Base-by-base conservation (phyloP, 2,888 invertebrate species). In the Limenitis arthemis region DNA sequence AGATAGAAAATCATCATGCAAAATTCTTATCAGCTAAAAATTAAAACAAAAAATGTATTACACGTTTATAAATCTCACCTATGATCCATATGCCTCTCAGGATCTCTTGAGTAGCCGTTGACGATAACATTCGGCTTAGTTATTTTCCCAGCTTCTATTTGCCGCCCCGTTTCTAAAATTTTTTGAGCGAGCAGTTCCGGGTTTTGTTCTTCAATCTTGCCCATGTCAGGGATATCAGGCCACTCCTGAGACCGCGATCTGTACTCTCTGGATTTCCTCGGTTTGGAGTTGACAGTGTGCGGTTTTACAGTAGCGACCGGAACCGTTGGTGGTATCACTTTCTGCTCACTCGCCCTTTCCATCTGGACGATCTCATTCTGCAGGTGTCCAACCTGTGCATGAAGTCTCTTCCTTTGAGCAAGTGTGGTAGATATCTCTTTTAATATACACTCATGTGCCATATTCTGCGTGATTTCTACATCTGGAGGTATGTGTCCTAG, bases 201-300 rank as follows among this genome's bases (percentile, higher is more conserved):
- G 79, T 96, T 96, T 72, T 95, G 95, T 72, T 96, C 96, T 70
- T 96, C 94, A 54, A 96, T 96, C 78, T 95, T 96, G 1, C 93
- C 94, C 47, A 95, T 91, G 64, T 96, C 95, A 1, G 96, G 95
- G 32, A 96, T 93, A 65, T 95, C 95, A 0, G 95, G 95, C 96
- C 96, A 96, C 70, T 96, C 96, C 69, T 95, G 95, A 0, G 95
- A 94, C 4, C 95, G 89, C 6, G 93, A 91, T 12, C 95, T 88
- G 63, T 92, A 91, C 63, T 94, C 94, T 31, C 94, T 87, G 1
- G 89, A 83, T 64, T 89, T 77, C 41, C 83, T 67, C 36, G 83
- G 83, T 62, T 79, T 75, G 54, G 67, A 64, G 67, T 87, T 72
- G 62, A 79, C 67, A 31, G 81, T 65, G 69, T 87, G 72, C 61